A percentile compares a stretch with the other conserved stretches of the same genome.
Conservation (phyloP, 1,140 invertebrate species). For the Dreissena polymorpha region DNA sequence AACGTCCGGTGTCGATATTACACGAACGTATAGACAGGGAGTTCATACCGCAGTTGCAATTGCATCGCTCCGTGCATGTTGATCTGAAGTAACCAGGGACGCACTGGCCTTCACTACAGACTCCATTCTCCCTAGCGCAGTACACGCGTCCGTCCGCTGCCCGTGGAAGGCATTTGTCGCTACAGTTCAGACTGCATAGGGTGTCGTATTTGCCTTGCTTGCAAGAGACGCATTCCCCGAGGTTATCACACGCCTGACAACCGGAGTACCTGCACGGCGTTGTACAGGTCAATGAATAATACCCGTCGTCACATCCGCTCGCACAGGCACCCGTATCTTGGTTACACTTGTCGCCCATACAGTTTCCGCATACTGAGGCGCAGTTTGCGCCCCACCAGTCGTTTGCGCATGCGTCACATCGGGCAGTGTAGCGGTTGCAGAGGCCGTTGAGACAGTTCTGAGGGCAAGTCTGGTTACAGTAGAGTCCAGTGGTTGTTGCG, state of each 20-base stretch:
- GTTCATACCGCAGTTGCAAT: too few relatives aligned
- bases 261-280: too few relatives aligned
- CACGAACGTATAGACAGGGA: slow-evolving; percentile 8
- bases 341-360: slow-evolving; percentile 9
- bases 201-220: too few relatives aligned
- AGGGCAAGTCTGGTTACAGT: slow-evolving; percentile 18
- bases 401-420: slow-evolving; percentile 8
- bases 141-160: neutral
- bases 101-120: slow-evolving; percentile 3
- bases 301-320: too few relatives aligned
- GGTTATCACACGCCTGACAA: too few relatives aligned
- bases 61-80: too few relatives aligned
- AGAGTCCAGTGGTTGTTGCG: neutral
- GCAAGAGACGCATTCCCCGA: too few relatives aligned
- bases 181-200: too few relatives aligned
- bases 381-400: slow-evolving; percentile 3
- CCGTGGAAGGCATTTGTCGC: too few relatives aligned
- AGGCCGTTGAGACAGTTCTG: neutral
- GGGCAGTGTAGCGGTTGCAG: slow-evolving; percentile 6
- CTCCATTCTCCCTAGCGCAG: neutral
- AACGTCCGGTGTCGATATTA: slow-evolving; percentile 13
- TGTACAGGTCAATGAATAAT: too few relatives aligned
- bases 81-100: too few relatives aligned
- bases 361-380: slow-evolving; percentile 7
- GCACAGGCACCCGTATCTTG: slow-evolving; percentile 19